Base-by-base conservation (phyloP, 2,797 vertebrate genomes). In the Dipus sagitta region DNA sequence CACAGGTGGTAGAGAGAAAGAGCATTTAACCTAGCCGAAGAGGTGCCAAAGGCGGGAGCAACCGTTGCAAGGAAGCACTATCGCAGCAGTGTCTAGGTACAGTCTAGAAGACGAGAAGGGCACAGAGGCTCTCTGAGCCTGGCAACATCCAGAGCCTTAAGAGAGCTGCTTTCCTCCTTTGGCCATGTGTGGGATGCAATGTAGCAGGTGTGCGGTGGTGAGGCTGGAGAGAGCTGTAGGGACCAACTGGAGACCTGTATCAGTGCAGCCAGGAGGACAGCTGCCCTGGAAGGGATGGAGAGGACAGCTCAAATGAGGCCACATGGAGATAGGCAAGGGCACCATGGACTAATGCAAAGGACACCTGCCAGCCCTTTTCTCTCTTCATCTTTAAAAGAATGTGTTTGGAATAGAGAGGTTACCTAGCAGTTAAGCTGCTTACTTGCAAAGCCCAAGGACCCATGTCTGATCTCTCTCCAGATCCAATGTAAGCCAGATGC, bases 281-380 rank as follows among this genome's bases (percentile, higher is more conserved):
- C 14, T 0, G 9, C 7, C 6, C 0, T 34, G 89, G 71, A 2
- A 11, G 24, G 2, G 14, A 0, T 14, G 14, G 17, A 28, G 28
- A 28, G 8, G 80, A 12, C 0, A 1, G 30, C 9, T 21, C 32
- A 11, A 24, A 7, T 1, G 18, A 30, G 65, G 72, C 67, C 54
- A 38, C 32, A 9, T 26, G 6, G 54, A 58, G 54, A 20, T 15
- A 26, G 34, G 32, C 14, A 0, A 32, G 21, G 1, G 7, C 1
- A 20, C 5, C 38, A 20, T 23, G 8, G 28, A 21, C 9, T 62
- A 17, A 3, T 21, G 2, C 24, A 21, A 11, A 3, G 20, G 26
- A 18, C 23, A 23, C 18, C 71, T 6, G 1, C 47, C 17, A 2
- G 0, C 38, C 13, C 30, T 72, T 77, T 32, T 64, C 38, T 82